Percentiles rank a stretch among this genome's conserved stretches.
Evolutionary conservation across 1,140 invertebrate species (phyloP).

Genomic region (Eueides isabella): DNA sequence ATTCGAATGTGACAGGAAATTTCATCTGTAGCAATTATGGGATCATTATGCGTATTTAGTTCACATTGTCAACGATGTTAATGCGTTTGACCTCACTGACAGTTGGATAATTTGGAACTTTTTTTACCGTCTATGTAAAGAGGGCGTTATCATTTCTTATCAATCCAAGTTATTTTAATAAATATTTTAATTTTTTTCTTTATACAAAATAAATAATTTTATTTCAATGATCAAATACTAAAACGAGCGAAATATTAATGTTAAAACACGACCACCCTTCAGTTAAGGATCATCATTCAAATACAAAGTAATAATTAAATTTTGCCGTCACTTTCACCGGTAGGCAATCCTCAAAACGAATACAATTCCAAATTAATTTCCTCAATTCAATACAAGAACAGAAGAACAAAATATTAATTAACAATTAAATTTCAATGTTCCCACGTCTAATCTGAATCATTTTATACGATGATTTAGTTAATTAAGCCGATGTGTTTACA

Average conservation of each 20-base stretch:
- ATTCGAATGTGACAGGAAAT: conserved; percentile 46
- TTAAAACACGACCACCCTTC: too few relatives aligned
- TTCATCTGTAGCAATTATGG: conserved; percentile 43
- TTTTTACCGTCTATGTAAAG: neutral
- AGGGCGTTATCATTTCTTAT: neutral
- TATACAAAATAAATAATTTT: too few relatives aligned
- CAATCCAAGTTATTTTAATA: neutral
- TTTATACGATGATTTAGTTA: conserved; percentile 3
- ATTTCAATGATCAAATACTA: too few relatives aligned
- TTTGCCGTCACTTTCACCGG: neutral
- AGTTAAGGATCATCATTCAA: neutral
- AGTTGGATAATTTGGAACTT: conserved; percentile 18
- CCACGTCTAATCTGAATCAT: neutral
- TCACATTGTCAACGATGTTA: conserved; percentile 40
- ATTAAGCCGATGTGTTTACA: neutral
- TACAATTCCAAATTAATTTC: neutral
- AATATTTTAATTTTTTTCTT: too few relatives aligned
- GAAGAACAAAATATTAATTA: neutral
- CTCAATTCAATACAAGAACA: neutral
- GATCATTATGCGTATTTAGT: conserved; percentile 53
- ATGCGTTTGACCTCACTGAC: conserved; percentile 41
- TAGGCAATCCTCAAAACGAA: neutral
- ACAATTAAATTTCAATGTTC: neutral
- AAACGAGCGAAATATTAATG: too few relatives aligned
- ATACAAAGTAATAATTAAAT: neutral